Evolutionary conservation across 2,113 vertebrate genomes (phyloP).

Genomic region (Heloderma charlesbogerti): DNA sequence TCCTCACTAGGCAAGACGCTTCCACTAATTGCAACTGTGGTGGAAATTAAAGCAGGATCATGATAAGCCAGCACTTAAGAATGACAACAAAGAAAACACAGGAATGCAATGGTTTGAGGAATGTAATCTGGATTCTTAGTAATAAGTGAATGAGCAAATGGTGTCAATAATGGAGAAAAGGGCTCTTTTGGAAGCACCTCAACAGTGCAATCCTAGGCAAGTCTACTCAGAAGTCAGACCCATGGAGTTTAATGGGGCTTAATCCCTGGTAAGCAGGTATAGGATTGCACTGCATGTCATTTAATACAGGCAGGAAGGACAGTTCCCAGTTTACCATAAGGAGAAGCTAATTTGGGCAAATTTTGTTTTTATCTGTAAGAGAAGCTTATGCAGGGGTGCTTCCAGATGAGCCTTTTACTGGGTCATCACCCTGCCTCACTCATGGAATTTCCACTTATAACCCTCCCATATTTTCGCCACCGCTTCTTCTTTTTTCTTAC

Average conservation of each 20-base stretch:
- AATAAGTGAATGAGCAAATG: neutral
- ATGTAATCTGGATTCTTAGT: neutral
- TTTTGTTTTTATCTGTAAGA: neutral
- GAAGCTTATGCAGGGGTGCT: neutral
- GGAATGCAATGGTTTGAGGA: neutral
- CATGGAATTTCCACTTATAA: no score
- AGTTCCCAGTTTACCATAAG: neutral
- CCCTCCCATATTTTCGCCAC: no score
- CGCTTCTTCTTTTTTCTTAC: no score
- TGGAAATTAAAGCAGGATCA: neutral
- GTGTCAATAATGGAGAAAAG: neutral
- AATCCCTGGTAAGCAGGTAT: neutral
- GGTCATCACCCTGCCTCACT: no score
- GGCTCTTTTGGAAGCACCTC: neutral
- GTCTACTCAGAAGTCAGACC: no score
- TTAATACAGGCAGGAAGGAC: neutral
- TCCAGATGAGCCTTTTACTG: no score
- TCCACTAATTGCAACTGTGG: neutral
- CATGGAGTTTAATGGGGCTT: no score
- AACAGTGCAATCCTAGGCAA: neutral
- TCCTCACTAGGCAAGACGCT: neutral
- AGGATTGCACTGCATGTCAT: neutral
- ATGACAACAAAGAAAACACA: neutral
- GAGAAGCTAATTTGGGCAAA: neutral
- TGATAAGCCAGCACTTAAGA: neutral